A percentile compares a stretch with the other conserved stretches of the same genome.
Evolutionary conservation across 2,888 invertebrate species (phyloP).

Genomic region (Scrobipalpa atriplicella): DNA sequence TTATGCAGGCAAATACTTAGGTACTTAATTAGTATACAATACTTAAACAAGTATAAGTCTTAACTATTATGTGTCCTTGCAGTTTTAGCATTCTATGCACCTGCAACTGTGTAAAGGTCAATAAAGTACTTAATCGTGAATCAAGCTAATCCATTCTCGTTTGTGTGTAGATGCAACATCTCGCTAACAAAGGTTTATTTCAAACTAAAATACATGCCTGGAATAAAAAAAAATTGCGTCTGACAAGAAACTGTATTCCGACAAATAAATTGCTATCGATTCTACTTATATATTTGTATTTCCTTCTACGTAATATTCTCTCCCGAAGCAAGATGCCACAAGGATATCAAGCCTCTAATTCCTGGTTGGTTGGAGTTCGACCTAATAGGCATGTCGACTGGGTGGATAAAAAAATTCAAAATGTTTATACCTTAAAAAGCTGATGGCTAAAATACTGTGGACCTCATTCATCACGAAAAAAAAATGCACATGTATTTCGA

Average conservation of each 20-base stretch:
- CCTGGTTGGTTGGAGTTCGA: background rate
- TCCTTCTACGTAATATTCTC: no score
- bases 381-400: background rate
- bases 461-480: no score
- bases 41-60: background rate
- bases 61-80: constrained; percentile 1
- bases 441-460: no score
- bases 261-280: no score
- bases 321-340: no score
- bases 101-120: background rate
- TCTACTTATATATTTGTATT: no score
- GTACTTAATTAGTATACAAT: background rate
- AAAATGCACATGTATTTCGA: no score
- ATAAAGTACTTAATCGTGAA: background rate
- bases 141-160: constrained; percentile 1
- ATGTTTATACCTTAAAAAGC: no score
- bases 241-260: no score
- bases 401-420: no score
- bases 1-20: background rate
- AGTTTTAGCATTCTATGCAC: background rate
- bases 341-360: background rate
- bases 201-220: no score
- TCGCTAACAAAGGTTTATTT: background rate
- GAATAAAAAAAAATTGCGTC: no score
- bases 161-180: background rate